Evolutionary conservation across 2,888 invertebrate species (phyloP), one percentile per base, ranked within the genome.

Genomic region (Heterodera filipjevi): DNA sequence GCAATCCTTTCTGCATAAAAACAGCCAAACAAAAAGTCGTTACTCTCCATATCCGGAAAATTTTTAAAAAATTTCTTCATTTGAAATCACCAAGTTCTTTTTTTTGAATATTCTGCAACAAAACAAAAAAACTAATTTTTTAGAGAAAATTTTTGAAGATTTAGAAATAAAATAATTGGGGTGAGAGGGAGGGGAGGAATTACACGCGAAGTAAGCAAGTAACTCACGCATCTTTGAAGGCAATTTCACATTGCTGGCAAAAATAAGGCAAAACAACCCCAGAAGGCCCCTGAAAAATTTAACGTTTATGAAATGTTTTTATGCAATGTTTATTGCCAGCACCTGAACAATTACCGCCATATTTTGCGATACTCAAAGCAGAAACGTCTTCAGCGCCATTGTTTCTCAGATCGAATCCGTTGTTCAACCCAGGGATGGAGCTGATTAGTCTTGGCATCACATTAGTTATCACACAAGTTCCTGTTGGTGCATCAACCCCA

Each of bases 181-280:
- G n/a, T n/a, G n/a, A n/a, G n/a, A n/a, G n/a, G n/a, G 33, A 68
- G 10, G 39, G 27, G 46, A 14, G n/a, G n/a, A n/a, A n/a, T n/a
- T n/a, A n/a, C n/a, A n/a, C n/a, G n/a, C n/a, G n/a, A n/a, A n/a
- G n/a, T n/a, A n/a, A n/a, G n/a, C n/a, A n/a, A n/a, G n/a, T n/a
- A 73, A 74, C 39, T 75, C 59, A 75, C 75, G 66, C 75, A 66
- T 80, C 87, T 74, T 82, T 77, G 78, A 87, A 87, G 44, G 83
- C 80, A 72, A 85, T 82, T 32, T 76, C 80, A 78, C 86, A 87
- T 53, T 87, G 86, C 39, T 80, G 79, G 66, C 86, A 87, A 16
- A 77, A 76, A 70, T 84, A 82, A n/a, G 79, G 79, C 70, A 76
- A 66, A 33, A 70, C 32, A 27, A 32, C 39, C 32, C 35, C 35